A percentile compares a stretch with the other conserved stretches of the same genome.
These are phyloP conservation scores for Montipora cactus DNA, from an alignment of 64 coral and sea anemone genomes.

Conservation along the genomic window DNA sequence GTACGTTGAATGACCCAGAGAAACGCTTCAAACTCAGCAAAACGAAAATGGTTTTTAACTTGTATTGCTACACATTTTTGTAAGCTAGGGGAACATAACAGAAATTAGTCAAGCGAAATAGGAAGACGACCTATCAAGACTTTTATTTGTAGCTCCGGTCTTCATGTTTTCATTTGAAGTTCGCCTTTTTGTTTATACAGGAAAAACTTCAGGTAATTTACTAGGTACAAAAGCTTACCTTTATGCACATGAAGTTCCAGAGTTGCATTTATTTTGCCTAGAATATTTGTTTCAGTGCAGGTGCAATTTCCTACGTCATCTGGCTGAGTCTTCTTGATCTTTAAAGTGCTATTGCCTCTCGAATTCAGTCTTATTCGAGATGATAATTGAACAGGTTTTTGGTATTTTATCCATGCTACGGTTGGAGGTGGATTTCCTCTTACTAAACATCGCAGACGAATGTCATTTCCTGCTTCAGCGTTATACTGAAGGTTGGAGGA, in stretches of 20 bases:
- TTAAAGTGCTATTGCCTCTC: slow-evolving; percentile 32
- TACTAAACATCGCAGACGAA: slow-evolving; percentile 42
- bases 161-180: too few relatives aligned
- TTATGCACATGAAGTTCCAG: slow-evolving; percentile 20
- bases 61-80: too few relatives aligned
- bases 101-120: too few relatives aligned
- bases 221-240: neutral
- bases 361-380: neutral
- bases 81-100: too few relatives aligned
- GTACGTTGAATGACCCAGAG: too few relatives aligned
- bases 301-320: slow-evolving; percentile 48
- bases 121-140: too few relatives aligned
- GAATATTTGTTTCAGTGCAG: slow-evolving; percentile 36
- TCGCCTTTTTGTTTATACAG: too few relatives aligned
- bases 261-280: slow-evolving; percentile 33
- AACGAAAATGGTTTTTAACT: too few relatives aligned
- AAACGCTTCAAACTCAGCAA: too few relatives aligned
- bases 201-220: neutral
- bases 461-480: neutral
- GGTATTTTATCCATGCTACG: slow-evolving; percentile 43
- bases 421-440: slow-evolving; percentile 19
- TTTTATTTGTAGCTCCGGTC: too few relatives aligned
- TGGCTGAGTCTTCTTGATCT: slow-evolving; percentile 9
- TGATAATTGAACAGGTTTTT: neutral
- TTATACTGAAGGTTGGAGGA: neutral